Evolutionary conservation across 2,797 vertebrate genomes (phyloP), one percentile per base, ranked within the genome.

Genomic region (Periparus ater): DNA sequence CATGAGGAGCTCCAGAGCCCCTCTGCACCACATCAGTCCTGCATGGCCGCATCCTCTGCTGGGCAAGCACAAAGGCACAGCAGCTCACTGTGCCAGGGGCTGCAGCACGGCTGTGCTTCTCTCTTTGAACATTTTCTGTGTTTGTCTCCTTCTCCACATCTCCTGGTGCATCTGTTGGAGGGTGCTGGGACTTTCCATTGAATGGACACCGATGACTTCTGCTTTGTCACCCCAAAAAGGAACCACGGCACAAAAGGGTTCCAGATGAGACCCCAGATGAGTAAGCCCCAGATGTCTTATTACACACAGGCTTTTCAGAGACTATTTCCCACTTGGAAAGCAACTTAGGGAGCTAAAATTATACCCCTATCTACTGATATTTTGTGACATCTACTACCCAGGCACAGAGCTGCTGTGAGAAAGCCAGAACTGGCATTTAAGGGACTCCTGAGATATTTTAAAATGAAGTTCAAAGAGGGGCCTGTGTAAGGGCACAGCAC

Each of bases 11-110:
- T 73, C 76, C 47, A 96, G 57, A 95, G 95, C 82, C 82, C 66
- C 86, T 3, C 2, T 73, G 89, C 95, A 74, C 91, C 94, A 96
- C 93, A 94, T 40, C 38, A 97, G 96, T 95, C 96, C 94, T 93
- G 93, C 95, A 94, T 48, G 87, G 96, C 93, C 91, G 80, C 96
- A 82, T 94, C 95, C 89, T 77, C 96, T 85, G 95, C 71, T 88
- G 38, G 17, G 88, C 63, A 71, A 14, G 90, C 95, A 89, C 92
- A 88, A 90, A 95, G 96, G 95, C 93, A 5, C 54, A 58, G 68
- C 38, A 40, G 38, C 38, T 40, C 38, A 40, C 38, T 38, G 38
- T 38, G 38, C 38, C 38, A 38, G 38, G 68, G 92, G 71, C 77
- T 89, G 67, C 85, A 51, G 42, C 11, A 45, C 84, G 76, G 78